Conservation (phyloP, 2,888 invertebrate species). For the Epistrophe eligans region DNA sequence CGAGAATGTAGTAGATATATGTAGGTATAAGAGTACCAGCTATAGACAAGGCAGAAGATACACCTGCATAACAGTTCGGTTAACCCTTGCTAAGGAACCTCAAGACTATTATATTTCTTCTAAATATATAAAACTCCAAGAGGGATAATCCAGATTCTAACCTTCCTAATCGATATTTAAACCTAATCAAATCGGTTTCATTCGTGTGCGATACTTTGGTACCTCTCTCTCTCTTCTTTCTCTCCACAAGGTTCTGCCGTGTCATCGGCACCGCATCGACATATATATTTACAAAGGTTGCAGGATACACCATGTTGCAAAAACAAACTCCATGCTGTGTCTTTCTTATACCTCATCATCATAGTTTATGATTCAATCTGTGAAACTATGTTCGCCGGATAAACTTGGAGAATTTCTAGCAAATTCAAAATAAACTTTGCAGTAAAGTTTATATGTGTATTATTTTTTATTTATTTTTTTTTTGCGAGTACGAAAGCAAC, state of each 20-base stretch:
- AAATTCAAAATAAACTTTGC: conserved; percentile 64
- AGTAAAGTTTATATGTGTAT: conserved; percentile 34
- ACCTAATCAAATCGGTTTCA: conserved; percentile 65
- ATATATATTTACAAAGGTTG: background rate
- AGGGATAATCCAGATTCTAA: conserved; percentile 42
- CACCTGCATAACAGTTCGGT: conserved; percentile 19
- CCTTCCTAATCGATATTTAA: conserved; percentile 61
- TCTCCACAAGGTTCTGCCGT: background rate
- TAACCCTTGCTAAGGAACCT: conserved; percentile 13
- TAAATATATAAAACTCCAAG: conserved; percentile 2
- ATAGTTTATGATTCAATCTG: conserved; percentile 50
- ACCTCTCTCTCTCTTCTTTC: background rate
- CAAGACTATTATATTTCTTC: conserved; percentile 38
- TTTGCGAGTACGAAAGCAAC: conserved; percentile 27
- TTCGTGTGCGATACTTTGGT: conserved; percentile 33
- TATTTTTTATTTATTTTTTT: conserved; percentile 17
- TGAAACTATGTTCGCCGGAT: conserved; percentile 51
- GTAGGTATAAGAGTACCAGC: background rate
- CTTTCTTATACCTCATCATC: conserved; percentile 22
- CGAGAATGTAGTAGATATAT: background rate
- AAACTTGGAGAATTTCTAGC: conserved; percentile 55
- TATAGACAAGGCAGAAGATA: conserved; percentile 14
- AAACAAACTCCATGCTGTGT: conserved; percentile 2
- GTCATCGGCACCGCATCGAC: conserved; percentile 44
- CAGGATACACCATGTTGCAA: conserved; percentile 15